phyloP scores from a whole-genome alignment of 2,113 vertebrate genomes.

The Megaleporinus macrocephalus region DNA sequence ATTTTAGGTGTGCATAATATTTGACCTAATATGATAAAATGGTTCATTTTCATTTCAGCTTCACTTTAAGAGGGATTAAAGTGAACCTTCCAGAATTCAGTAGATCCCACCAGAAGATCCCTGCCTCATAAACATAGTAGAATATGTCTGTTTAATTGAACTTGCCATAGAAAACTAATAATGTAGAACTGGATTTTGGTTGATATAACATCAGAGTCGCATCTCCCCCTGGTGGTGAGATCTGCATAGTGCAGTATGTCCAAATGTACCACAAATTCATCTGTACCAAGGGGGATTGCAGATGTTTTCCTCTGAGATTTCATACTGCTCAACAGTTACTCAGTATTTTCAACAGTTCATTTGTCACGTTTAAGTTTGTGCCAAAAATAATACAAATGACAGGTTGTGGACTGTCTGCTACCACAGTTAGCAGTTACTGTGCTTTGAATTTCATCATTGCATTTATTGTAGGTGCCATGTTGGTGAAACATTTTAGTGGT shows the following conservation, averaged over 20 bases:
- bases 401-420: not conserved
- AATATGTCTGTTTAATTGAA: not conserved
- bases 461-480: not conserved
- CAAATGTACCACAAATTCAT: not conserved
- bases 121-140: not conserved
- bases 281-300: not conserved
- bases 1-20: no score
- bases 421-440: not conserved
- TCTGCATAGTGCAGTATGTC: slow-evolving; percentile 20
- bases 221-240: slow-evolving; percentile 60
- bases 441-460: no score
- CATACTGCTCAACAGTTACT: not conserved
- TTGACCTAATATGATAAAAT: no score
- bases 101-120: not conserved
- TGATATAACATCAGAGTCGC: not conserved
- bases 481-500: no score
- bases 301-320: not conserved
- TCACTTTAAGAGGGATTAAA: no score
- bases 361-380: not conserved
- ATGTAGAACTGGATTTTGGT: not conserved
- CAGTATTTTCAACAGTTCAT: slow-evolving; percentile 6
- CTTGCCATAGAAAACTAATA: not conserved
- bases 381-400: not conserved
- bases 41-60: no score
- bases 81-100: not conserved